Evolutionary conservation across 2,888 invertebrate genomes (phyloP).

Genomic region (Tanytarsus gracilentus): DNA sequence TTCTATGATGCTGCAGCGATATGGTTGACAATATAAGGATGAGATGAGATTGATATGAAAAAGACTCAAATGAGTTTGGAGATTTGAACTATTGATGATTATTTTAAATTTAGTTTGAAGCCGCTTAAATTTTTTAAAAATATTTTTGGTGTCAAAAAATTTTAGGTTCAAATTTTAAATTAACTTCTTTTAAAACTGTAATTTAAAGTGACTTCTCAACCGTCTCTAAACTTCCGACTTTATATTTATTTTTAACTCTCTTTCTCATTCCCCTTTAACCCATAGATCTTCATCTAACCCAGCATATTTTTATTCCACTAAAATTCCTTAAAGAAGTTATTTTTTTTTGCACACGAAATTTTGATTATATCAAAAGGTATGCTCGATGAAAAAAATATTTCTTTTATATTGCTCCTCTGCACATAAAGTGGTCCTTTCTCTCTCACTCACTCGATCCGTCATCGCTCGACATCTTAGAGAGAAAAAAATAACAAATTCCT

Average conservation of each 20-base stretch:
- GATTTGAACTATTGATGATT: no score
- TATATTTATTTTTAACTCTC: neutral
- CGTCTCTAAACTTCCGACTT: neutral
- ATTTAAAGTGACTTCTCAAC: neutral
- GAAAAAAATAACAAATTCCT: conserved; percentile 20
- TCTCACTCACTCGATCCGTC: neutral
- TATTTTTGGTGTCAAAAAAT: no score
- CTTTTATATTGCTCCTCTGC: conserved; percentile 23
- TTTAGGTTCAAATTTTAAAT: neutral
- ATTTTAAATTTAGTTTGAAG: no score
- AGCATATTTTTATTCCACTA: conserved; percentile 17
- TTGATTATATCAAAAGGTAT: conserved; percentile 22
- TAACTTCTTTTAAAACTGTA: neutral
- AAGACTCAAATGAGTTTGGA: no score
- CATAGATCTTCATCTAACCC: neutral
- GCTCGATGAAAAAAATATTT: neutral
- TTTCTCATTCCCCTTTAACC: neutral
- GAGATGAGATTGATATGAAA: no score
- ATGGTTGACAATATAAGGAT: no score
- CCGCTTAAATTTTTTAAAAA: no score
- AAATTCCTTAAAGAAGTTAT: conserved; percentile 18
- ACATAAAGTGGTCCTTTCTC: conserved; percentile 24
- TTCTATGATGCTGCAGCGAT: no score
- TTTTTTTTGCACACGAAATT: conserved; percentile 17
- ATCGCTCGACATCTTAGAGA: neutral